Conservation (phyloP, 2,888 invertebrate genomes). For the Patella caerulea region DNA sequence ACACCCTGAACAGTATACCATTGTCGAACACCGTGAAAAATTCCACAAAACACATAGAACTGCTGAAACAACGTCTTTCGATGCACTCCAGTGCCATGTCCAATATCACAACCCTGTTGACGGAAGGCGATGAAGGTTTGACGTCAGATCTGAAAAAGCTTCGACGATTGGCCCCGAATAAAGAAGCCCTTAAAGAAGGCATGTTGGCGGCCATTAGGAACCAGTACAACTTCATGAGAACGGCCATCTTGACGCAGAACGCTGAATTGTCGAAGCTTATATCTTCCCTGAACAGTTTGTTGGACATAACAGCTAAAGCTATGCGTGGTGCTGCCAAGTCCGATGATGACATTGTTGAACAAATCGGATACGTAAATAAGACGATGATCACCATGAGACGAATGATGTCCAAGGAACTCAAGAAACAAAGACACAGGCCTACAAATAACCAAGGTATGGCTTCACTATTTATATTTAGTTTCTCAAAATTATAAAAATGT, state of each 20-base stretch:
- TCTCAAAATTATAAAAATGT: not conserved
- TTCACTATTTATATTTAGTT: not conserved
- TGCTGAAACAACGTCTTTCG: conserved; percentile 44
- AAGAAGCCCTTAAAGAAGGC: conserved; percentile 42
- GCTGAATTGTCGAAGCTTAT: conserved; percentile 53
- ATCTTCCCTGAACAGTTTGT: conserved; percentile 37
- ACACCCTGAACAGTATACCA: not conserved
- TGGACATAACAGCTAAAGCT: conserved; percentile 34
- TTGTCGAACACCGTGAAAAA: conserved; percentile 45
- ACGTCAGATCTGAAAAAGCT: conserved; percentile 49
- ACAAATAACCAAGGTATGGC: not conserved
- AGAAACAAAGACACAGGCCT: conserved; percentile 13
- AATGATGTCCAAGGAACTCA: conserved; percentile 33
- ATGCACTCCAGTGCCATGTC: conserved; percentile 43
- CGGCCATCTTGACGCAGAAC: conserved; percentile 55
- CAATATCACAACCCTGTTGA: conserved; percentile 48
- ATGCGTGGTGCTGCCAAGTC: conserved; percentile 31
- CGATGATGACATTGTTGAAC: conserved; percentile 18
- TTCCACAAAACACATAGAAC: conserved; percentile 46
- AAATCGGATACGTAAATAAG: conserved; percentile 33
- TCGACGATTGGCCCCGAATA: conserved; percentile 18
- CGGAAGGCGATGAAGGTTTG: conserved; percentile 48
- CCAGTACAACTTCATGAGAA: conserved; percentile 60
- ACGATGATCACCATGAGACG: conserved; percentile 35
- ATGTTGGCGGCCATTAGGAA: conserved; percentile 58